These are phyloP conservation scores for Leptodirus hochenwartii DNA, from an alignment of 2,888 invertebrate species.

Conservation along the genomic window DNA sequence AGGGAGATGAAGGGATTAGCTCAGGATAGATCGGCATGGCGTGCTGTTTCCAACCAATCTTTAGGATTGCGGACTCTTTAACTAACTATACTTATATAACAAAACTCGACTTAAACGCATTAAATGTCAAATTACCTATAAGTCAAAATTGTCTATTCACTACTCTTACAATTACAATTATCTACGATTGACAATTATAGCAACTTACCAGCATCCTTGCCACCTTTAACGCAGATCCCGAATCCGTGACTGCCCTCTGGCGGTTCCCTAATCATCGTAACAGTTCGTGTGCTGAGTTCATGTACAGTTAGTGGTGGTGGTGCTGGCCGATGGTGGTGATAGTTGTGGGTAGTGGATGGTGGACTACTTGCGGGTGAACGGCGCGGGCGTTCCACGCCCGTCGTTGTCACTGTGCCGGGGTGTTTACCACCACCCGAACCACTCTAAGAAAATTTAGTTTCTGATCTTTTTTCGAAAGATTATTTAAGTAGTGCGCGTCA, in stretches of 20 bases:
- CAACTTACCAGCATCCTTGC: slow-evolving; percentile 67
- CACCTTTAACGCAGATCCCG: slow-evolving; percentile 82
- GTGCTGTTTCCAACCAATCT: no score
- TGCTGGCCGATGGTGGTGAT: slow-evolving; percentile 15
- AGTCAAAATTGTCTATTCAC: no score
- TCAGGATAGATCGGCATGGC: no score
- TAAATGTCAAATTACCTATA: no score
- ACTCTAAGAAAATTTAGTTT: slow-evolving; percentile 6
- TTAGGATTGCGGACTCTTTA: no score
- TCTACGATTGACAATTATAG: no score
- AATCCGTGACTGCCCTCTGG: slow-evolving; percentile 72
- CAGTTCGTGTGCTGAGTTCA: slow-evolving; percentile 64
- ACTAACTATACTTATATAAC: no score
- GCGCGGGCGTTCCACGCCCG: slow-evolving; percentile 20
- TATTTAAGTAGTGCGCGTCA: no score
- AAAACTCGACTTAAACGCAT: no score
- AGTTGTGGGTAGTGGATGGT: slow-evolving; percentile 50
- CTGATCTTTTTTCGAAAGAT: no score
- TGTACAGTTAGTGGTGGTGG: slow-evolving; percentile 46
- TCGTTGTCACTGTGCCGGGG: slow-evolving; percentile 14
- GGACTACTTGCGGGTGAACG: slow-evolving; percentile 59
- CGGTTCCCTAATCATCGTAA: slow-evolving; percentile 69
- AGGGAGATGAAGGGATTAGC: no score
- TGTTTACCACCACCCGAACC: slow-evolving; percentile 14
- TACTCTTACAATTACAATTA: no score